phyloP scores from a whole-genome alignment of 2,888 invertebrate species.

The Creontiades dilutus region DNA sequence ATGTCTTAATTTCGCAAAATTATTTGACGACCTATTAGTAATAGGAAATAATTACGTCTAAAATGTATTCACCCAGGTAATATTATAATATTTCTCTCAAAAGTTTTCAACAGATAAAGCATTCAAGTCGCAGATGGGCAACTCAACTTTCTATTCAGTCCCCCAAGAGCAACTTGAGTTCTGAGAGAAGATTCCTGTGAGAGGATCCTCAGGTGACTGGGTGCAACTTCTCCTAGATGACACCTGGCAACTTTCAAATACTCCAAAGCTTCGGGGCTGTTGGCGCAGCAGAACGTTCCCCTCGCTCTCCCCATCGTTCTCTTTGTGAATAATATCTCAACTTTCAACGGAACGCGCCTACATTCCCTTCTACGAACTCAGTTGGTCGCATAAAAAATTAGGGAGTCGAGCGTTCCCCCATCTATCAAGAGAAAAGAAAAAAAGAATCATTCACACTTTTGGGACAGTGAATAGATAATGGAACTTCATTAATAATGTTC shows the following conservation, averaged over 20 bases:
- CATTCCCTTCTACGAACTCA: background rate
- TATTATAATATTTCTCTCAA: background rate
- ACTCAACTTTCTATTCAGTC: constrained; percentile 4
- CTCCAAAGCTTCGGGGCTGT: background rate
- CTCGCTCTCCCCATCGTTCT: background rate
- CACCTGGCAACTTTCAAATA: constrained; percentile 59
- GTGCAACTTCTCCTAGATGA: constrained; percentile 49
- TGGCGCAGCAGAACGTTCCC: background rate
- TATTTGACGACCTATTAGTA: too few species aligned
- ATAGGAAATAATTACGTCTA: too few species aligned
- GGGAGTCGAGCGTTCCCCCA: background rate
- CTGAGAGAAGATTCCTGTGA: constrained; percentile 40
- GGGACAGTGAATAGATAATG: constrained; percentile 34
- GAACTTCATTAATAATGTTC: constrained; percentile 43
- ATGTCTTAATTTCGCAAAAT: too few species aligned
- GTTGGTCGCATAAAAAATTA: constrained; percentile 1
- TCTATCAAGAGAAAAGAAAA: constrained; percentile 11
- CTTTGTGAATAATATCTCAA: constrained; percentile 48
- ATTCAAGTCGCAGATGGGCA: constrained; percentile 8
- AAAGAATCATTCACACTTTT: constrained; percentile 51
- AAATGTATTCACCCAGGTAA: too few species aligned
- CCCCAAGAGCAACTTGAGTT: background rate
- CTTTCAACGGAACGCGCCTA: constrained; percentile 1
- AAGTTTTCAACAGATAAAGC: background rate
- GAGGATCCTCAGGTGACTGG: constrained; percentile 55